These are phyloP conservation scores for Fulica atra DNA, from an alignment of 2,113 vertebrate genomes.

Conservation along the genomic window DNA sequence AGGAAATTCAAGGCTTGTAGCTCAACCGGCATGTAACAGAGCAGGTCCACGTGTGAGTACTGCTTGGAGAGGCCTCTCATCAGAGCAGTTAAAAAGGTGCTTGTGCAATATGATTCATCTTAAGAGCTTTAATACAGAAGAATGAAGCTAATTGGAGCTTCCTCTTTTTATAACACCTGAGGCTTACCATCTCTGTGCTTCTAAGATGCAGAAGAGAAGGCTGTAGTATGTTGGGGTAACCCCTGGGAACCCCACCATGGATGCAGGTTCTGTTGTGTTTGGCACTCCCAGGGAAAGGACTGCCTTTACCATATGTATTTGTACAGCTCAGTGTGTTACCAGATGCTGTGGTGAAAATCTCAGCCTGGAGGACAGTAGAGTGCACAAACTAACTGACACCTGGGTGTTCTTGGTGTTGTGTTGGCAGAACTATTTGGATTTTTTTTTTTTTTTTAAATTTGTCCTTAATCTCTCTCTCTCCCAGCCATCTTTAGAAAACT, in stretches of 20 bases:
- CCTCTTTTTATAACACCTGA: background rate
- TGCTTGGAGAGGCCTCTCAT: background rate
- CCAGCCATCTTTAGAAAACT: background rate
- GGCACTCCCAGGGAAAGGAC: background rate
- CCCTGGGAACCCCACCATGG: background rate
- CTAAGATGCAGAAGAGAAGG: background rate
- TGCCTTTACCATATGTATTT: rapidly evolving
- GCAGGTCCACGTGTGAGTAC: background rate
- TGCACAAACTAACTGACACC: background rate
- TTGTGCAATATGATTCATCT: background rate
- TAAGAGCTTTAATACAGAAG: background rate
- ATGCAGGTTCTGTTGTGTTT: background rate
- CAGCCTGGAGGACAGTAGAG: background rate
- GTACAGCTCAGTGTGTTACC: background rate
- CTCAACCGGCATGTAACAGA: background rate
- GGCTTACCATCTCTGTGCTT: background rate
- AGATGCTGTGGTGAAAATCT: background rate
- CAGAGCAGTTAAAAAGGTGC: background rate
- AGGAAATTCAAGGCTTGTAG: background rate
- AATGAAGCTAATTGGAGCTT: background rate
- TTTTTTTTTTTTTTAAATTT: background rate
- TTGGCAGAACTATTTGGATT: background rate
- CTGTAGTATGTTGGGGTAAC: background rate
- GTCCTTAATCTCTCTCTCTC: background rate
- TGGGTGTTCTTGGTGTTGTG: background rate